Base-by-base conservation (phyloP, 2,113 vertebrate genomes). In the Psammodynastes pulverulentus region DNA sequence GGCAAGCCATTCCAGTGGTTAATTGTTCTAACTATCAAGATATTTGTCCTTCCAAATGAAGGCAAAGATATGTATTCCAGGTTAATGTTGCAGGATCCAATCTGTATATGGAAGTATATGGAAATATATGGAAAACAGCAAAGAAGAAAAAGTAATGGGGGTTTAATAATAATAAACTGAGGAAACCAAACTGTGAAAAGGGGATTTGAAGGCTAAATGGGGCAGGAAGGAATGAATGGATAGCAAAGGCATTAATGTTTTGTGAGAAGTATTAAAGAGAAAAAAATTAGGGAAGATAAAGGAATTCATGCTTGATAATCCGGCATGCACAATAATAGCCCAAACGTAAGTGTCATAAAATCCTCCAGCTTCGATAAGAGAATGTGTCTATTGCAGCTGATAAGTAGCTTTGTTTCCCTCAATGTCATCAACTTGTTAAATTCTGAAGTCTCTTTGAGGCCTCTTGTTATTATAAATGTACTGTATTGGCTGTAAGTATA, bases 231-330 rank as follows among this genome's bases (percentile, higher is more conserved):
- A 49, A 54, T 39, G 43, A 23, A 19, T 48, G 4, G 86, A 45
- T 24, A 79, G 39, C 86, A 88, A 51, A 53, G 90, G 56, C 85
- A 91, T 53, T 45, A 67, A 26, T 53, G 58, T 92, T 91, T 86
- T 58, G 39, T 86, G 29, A 43, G 26, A 45, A 88, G 34, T 39
- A 15, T 45, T 13, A 79, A 56, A 19, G 85, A 72, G 39, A 79
- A 79, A 58, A 88, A 92, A 92, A 88, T 88, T 79, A 53, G 39
- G 39, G 26, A 87, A 52, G n/a, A 92, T 88, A 67, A 86, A 91
- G 49, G 34, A 45, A 72, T 87, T 51, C 29, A 51, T 72, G 56
- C 56, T n/a, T 51, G 86, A 51, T 67, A 91, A 67, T 34, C 49
- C 51, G 23, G 86, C 53, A 53, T 51, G 52, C 58, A 79, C 48